Percentiles rank a stretch among this genome's conserved stretches.
phyloP scores from a whole-genome alignment of 2,797 vertebrate species.

The Anabas testudineus region DNA sequence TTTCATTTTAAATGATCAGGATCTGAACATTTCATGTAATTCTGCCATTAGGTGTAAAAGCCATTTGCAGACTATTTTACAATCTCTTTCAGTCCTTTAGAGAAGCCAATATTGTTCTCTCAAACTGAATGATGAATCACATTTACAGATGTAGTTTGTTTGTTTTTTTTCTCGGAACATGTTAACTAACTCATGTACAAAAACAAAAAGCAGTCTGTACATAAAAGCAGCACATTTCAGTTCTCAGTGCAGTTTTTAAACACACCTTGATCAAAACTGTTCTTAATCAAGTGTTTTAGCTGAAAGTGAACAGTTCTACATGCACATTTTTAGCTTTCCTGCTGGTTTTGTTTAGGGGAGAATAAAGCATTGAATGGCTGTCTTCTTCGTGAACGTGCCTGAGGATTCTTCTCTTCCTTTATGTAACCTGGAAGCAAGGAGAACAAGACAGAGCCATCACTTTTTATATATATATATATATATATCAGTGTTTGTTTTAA shows the following conservation, averaged over 20 bases:
- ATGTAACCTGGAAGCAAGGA: constrained; percentile 89
- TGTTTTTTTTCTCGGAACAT: constrained; percentile 27
- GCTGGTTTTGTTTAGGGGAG: constrained; percentile 88
- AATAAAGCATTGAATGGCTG: constrained; percentile 91
- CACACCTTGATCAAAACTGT: background rate
- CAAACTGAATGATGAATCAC: background rate
- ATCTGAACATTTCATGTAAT: too few species aligned
- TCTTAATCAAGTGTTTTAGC: background rate
- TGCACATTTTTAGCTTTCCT: constrained; percentile 77
- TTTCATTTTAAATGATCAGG: background rate
- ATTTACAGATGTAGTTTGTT: background rate
- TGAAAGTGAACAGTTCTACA: too few species aligned
- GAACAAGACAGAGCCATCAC: background rate
- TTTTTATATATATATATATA: too few species aligned
- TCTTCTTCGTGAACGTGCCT: constrained; percentile 87
- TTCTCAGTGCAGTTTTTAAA: background rate
- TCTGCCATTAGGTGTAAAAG: background rate
- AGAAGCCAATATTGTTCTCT: too few species aligned
- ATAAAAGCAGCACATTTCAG: background rate
- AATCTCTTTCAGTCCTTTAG: background rate
- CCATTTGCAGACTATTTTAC: background rate
- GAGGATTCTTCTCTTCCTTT: constrained; percentile 89
- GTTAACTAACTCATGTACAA: background rate
- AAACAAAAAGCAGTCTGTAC: background rate
- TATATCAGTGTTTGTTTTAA: too few species aligned